A percentile compares a stretch with the other conserved stretches of the same genome.
These are phyloP conservation scores for Drosophila kanekoi DNA, from an alignment of 2,888 invertebrate species.

Conservation along the genomic window DNA sequence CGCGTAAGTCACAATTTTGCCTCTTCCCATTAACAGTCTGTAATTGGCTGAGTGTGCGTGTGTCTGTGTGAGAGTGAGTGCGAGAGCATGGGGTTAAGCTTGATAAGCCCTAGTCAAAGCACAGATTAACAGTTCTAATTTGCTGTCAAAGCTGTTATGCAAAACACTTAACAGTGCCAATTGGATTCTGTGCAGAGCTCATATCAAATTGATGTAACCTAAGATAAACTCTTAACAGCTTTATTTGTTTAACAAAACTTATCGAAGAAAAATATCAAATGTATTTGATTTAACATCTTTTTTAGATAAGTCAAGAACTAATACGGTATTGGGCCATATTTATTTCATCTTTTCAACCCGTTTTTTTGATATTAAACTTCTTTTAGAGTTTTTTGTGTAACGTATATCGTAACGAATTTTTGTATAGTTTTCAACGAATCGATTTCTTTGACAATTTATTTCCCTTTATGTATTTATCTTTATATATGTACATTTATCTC, in stretches of 20 bases:
- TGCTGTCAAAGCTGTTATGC: slow-evolving; percentile 14
- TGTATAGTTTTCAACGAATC: background rate
- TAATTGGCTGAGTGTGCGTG: background rate
- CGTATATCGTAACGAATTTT: too few relatives aligned
- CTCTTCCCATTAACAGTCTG: slow-evolving; percentile 17
- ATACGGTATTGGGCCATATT: too few relatives aligned
- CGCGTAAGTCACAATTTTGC: slow-evolving; percentile 47
- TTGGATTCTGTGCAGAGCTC: slow-evolving; percentile 3
- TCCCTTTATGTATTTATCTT: background rate
- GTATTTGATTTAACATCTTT: too few relatives aligned
- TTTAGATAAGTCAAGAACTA: too few relatives aligned
- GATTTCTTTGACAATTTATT: background rate
- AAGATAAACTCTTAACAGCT: background rate
- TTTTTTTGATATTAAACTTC: too few relatives aligned
- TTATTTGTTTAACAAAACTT: too few relatives aligned
- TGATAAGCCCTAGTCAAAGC: slow-evolving; percentile 23
- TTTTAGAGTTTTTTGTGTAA: too few relatives aligned
- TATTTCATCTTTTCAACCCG: too few relatives aligned
- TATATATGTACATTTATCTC: background rate
- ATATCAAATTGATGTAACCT: background rate
- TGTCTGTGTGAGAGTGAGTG: background rate
- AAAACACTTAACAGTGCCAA: slow-evolving; percentile 9
- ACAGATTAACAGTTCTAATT: slow-evolving; percentile 25
- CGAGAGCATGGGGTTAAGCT: background rate
- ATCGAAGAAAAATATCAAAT: too few relatives aligned